A percentile compares a stretch with the other conserved stretches of the same genome.
Evolutionary conservation across 2,113 vertebrate genomes (phyloP).

Genomic region (Phyllostomus hastatus): DNA sequence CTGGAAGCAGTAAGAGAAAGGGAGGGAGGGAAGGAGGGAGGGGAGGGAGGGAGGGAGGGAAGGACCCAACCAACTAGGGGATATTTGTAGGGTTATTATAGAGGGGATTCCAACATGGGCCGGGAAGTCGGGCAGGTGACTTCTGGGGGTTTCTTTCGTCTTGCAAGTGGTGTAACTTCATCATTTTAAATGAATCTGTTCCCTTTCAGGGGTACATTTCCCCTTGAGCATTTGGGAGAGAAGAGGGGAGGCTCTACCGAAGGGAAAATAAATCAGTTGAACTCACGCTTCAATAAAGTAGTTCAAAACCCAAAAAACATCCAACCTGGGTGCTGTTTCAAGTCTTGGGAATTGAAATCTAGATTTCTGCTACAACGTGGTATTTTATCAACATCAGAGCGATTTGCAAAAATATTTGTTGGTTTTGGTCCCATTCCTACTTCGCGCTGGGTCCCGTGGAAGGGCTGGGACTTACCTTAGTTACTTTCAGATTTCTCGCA

Average conservation of each 20-base stretch:
- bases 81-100: background rate
- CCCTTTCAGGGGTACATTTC: background rate
- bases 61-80: background rate
- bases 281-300: background rate
- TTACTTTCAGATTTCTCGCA: conserved; percentile 77
- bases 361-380: background rate
- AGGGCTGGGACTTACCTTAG: conserved; percentile 82
- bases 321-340: background rate
- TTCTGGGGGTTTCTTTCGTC: background rate
- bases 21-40: no score
- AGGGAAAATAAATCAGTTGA: background rate
- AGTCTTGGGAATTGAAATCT: background rate
- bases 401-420: background rate
- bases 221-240: background rate
- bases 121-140: background rate
- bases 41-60: no score
- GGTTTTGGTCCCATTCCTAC: background rate
- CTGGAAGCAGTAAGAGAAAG: background rate
- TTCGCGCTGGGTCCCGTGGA: background rate
- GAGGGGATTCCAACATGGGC: background rate
- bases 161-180: background rate
- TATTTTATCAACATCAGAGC: background rate
- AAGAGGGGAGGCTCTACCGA: background rate
- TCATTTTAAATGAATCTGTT: background rate
- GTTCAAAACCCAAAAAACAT: background rate